These are phyloP conservation scores for Portunus trituberculatus DNA, from an alignment of 1,140 invertebrate species.

Conservation along the genomic window DNA sequence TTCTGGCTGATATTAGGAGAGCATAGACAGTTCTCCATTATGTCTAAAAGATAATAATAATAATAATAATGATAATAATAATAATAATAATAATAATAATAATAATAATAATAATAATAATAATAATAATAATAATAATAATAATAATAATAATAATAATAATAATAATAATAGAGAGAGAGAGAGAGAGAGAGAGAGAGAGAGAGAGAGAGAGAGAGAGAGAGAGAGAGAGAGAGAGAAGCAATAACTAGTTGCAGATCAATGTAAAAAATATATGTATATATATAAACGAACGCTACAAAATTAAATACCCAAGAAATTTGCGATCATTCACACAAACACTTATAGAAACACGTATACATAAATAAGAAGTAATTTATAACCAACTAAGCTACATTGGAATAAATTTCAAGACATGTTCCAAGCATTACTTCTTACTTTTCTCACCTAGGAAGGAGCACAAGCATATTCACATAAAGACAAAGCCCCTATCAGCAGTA, in stretches of 20 bases:
- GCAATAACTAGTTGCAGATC: no score
- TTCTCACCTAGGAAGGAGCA: neutral
- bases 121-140: no score
- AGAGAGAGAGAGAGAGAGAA: no score
- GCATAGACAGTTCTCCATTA: neutral
- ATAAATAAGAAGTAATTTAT: constrained; percentile 16
- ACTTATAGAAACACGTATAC: neutral
- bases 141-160: no score
- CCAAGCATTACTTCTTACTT: neutral
- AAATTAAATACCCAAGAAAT: neutral
- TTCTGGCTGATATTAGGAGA: neutral
- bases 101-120: no score
- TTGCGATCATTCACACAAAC: constrained; percentile 9
- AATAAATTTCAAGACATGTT: neutral
- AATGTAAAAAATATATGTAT: neutral
- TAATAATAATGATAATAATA: no score
- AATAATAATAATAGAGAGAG: no score
- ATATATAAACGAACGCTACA: neutral
- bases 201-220: no score
- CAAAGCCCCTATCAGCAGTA: neutral
- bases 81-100: no score
- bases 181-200: no score
- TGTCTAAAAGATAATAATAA: no score
- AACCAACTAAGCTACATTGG: neutral
- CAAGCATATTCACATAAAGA: neutral